Base-by-base conservation (phyloP, 2,113 vertebrate genomes). In the Circaetus gallicus region DNA sequence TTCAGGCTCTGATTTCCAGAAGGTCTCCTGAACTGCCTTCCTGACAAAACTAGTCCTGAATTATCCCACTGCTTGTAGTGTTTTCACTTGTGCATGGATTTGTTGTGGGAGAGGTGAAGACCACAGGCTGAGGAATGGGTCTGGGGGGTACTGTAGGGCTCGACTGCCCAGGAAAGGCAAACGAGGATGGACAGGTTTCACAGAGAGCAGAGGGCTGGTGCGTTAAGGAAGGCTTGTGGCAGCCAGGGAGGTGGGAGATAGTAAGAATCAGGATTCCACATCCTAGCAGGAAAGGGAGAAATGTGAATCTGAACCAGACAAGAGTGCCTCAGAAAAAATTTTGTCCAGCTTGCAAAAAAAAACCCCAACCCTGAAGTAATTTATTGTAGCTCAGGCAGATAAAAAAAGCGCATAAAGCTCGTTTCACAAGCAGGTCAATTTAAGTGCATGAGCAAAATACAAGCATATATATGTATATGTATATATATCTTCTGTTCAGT, bases 361-460 rank as follows among this genome's bases (percentile, higher is more conserved):
- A 1, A 2, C 7, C 16, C 83, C 70, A 73, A 58, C 18, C 47
- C 74, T 11, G 1, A 91, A 36, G 82, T 93, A 62, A 95, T 97
- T 96, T 97, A 96, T 96, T 97, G 58, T 91, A 16, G 3, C 50
- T 91, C 81, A 82, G 49, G 73, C 50, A 19, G 74, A 62, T 83
- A 86, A 72, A 95, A 97, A 67, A 70, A 93, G 85, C 1, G 0
- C 45, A 85, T 77, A 89, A 86, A 89, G 77, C 53, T 34, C 32
- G 55, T 94, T 94, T 53, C 66, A 70, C 66, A 62, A 71, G 62
- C 89, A 93, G 62, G 61, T 96, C 59, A 95, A 36, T 91, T 86
- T 56, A 92, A 94, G 65, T 56, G 50, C 78, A 90, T 47, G 59
- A 80, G 55, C 42, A 81, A 86, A 89, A 94, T 40, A 45, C 25